These are phyloP conservation scores for Acanthisitta chloris DNA, from an alignment of 2,113 vertebrate genomes.

Conservation along the genomic window DNA sequence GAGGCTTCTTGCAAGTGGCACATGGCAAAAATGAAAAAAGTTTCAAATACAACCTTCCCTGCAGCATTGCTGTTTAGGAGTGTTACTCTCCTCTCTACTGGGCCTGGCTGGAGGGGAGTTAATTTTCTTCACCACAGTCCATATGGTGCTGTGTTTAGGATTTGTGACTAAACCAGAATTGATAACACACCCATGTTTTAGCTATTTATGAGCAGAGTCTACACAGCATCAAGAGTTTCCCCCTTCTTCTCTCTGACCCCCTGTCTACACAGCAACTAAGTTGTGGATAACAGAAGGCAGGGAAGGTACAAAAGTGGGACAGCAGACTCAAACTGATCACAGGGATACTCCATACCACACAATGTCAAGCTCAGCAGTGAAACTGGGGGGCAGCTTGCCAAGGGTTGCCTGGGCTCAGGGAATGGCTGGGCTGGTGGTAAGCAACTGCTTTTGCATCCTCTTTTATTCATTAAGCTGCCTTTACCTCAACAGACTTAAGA, in stretches of 20 bases:
- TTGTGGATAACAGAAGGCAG: background rate
- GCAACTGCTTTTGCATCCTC: background rate
- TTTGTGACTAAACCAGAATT: background rate
- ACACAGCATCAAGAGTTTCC: background rate
- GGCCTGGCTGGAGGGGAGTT: background rate
- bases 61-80: background rate
- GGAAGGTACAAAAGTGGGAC: background rate
- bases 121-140: background rate
- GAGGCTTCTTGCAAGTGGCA: background rate
- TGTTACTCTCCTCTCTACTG: background rate
- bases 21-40: background rate
- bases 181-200: background rate
- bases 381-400: background rate
- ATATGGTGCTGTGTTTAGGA: rapidly evolving
- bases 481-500: background rate
- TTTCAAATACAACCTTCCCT: background rate
- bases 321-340: background rate
- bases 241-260: background rate
- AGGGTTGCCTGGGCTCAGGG: rapidly evolving
- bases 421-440: background rate
- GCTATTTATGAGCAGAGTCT: background rate
- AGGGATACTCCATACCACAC: background rate
- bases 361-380: background rate
- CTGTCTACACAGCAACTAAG: background rate
- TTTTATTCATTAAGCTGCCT: background rate